phyloP scores from a whole-genome alignment of 2,888 invertebrate genomes.

The Mimumesa dahlbomi region DNA sequence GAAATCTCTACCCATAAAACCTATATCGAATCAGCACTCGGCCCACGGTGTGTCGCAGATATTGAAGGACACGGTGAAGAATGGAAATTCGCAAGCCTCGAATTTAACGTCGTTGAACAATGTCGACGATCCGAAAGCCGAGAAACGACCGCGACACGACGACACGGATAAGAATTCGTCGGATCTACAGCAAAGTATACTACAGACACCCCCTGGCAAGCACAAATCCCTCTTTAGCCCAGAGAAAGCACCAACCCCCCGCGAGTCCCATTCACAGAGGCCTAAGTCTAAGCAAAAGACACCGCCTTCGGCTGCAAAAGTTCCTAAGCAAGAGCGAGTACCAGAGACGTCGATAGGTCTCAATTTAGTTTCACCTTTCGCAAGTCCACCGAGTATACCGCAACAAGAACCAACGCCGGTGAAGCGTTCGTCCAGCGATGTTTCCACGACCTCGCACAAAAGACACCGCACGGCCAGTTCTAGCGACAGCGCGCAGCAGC shows the following conservation, averaged over 20 bases:
- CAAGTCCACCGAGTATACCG: constrained; percentile 53
- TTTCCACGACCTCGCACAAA: constrained; percentile 61
- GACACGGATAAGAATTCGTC: constrained; percentile 53
- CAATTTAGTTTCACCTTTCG: constrained; percentile 55
- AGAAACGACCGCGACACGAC: constrained; percentile 72
- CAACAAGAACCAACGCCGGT: constrained; percentile 40
- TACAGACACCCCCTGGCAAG: constrained; percentile 63
- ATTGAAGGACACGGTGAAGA: constrained; percentile 65
- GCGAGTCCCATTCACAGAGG: constrained; percentile 78
- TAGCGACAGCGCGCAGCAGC: constrained; percentile 55
- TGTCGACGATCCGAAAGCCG: constrained; percentile 75
- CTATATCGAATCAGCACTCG: constrained; percentile 53
- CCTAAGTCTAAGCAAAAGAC: constrained; percentile 81
- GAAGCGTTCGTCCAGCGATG: constrained; percentile 47
- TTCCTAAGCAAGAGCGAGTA: constrained; percentile 64
- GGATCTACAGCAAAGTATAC: constrained; percentile 54
- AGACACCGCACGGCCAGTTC: constrained; percentile 63
- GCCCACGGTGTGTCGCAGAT: constrained; percentile 65
- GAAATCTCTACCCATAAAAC: constrained; percentile 43
- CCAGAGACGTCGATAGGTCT: constrained; percentile 64
- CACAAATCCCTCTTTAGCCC: constrained; percentile 85
- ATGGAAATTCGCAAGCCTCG: constrained; percentile 62
- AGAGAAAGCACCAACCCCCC: constrained; percentile 82
- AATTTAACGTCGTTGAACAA: constrained; percentile 60
- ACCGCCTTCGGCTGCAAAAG: constrained; percentile 78